Base-by-base conservation (phyloP, 2,113 vertebrate genomes). In the Toxotes chatareus region DNA sequence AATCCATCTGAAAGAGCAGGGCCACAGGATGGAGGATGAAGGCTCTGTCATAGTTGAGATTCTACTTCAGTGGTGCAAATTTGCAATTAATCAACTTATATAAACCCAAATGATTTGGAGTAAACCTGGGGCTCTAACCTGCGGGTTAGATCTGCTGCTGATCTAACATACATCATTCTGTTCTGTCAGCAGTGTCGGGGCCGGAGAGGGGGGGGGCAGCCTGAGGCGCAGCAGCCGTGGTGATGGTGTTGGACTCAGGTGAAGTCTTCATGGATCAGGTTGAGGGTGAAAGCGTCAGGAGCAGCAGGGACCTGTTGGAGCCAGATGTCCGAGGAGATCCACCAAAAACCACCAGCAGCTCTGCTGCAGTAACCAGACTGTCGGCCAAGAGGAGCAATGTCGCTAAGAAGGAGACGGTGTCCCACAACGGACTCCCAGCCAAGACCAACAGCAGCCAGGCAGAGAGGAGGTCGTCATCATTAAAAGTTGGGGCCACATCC, bases 241-340 rank as follows among this genome's bases (percentile, higher is more conserved):
- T 93, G 91, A 97, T 98, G 97, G 96, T 97, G 93, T 92, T 97
- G 94, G 96, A 96, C 86, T 95, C 95, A 0, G 95, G 94, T 11
- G 88, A 91, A 51, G 94, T 95, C 92, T 90, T 94, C 83, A 96
- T 96, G 92, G 96, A 96, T 83, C 94, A 73, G 92, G 86, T 91
- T 47, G 89, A 94, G 44, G 89, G 76, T 27, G 92, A 91, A 74
- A 80, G 86, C 0, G 81, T 82, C 12, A 70, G 83, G 31, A 71
- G 85, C 67, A 46, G 70, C 34, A n/a, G 67, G 82, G 88, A 81
- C 61, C 61, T 53, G 76, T 27, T 79, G 85, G 91, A 92, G 75
- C 23, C 71, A 53, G 74, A 88, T 11, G 74, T 86, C 75, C 71
- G 56, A 68, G 7, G 64, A 44, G 70, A 86, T 79, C 87, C 69